phyloP scores from a whole-genome alignment of 2,113 vertebrate genomes.

The Anolis carolinensis region DNA sequence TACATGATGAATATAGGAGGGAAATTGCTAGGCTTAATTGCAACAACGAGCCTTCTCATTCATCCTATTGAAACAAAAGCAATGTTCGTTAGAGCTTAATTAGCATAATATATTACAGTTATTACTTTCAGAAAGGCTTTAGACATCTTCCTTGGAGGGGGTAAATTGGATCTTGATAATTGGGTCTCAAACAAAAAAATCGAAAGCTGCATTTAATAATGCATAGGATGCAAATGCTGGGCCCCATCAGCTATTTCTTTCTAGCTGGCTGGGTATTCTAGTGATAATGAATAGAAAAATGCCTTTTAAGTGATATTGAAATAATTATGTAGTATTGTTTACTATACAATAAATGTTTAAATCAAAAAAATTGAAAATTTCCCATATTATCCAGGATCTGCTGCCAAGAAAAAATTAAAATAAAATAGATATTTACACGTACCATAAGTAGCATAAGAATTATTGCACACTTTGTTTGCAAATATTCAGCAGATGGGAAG shows the following conservation, averaged over 20 bases:
- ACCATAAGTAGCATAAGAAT: constrained; percentile 12
- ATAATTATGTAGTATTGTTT: background rate
- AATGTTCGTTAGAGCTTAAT: constrained; percentile 65
- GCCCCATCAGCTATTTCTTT: constrained; percentile 32
- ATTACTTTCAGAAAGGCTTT: constrained; percentile 64
- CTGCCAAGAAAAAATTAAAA: background rate
- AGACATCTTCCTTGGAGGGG: constrained; percentile 51
- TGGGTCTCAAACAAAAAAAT: constrained; percentile 65
- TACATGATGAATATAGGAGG: constrained; percentile 27
- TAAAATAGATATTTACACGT: constrained; percentile 1
- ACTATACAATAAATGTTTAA: constrained; percentile 1
- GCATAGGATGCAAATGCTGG: constrained; percentile 48
- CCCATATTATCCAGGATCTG: background rate
- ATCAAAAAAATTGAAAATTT: background rate
- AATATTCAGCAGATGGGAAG: constrained; percentile 2
- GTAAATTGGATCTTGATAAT: constrained; percentile 69
- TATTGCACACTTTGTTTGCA: constrained; percentile 20
- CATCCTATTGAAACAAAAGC: constrained; percentile 60
- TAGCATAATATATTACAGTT: constrained; percentile 67
- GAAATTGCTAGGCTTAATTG: constrained; percentile 46
- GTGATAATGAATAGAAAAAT: constrained; percentile 31
- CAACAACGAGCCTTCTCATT: constrained; percentile 49
- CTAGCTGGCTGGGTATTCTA: constrained; percentile 11
- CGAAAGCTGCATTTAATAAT: constrained; percentile 60
- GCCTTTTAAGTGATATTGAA: constrained; percentile 20